phyloP scores from a whole-genome alignment of 1,140 invertebrate genomes.

The Brachionus calyciflorus region DNA sequence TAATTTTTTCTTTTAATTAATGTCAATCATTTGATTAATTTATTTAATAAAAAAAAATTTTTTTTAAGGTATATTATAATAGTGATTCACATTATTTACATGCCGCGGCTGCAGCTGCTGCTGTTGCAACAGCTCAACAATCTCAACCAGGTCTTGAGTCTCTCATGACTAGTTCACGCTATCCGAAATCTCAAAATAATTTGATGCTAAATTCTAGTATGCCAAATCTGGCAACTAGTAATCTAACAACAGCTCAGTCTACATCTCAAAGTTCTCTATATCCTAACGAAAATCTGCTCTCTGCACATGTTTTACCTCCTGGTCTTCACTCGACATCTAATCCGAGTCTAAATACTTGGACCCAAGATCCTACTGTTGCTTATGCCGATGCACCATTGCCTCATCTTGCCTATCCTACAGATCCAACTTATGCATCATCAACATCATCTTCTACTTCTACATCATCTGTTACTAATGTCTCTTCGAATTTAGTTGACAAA shows the following conservation, averaged over 20 bases:
- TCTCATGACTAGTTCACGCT: neutral
- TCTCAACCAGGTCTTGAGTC: neutral
- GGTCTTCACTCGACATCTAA: neutral
- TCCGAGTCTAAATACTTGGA: slow-evolving; percentile 18
- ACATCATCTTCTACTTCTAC: neutral
- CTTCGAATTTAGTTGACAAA: slow-evolving; percentile 5
- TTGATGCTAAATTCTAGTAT: slow-evolving; percentile 4
- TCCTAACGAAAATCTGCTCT: neutral
- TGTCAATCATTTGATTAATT: neutral
- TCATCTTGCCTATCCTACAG: neutral
- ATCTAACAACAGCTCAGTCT: neutral
- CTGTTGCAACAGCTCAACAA: neutral
- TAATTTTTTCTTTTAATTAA: neutral
- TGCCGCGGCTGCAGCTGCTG: neutral
- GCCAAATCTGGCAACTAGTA: slow-evolving; percentile 15
- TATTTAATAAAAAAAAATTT: neutral
- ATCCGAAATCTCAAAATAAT: neutral
- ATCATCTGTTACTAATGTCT: neutral
- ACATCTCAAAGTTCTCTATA: neutral
- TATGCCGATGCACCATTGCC: neutral
- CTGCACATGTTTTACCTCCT: neutral
- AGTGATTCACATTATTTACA: neutral
- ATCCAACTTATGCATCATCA: slow-evolving; percentile 12
- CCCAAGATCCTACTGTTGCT: neutral
- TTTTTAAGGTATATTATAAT: slow-evolving; percentile 31